These are phyloP conservation scores for Syngnathus floridae DNA, from an alignment of 2,113 vertebrate genomes.

Conservation along the genomic window DNA sequence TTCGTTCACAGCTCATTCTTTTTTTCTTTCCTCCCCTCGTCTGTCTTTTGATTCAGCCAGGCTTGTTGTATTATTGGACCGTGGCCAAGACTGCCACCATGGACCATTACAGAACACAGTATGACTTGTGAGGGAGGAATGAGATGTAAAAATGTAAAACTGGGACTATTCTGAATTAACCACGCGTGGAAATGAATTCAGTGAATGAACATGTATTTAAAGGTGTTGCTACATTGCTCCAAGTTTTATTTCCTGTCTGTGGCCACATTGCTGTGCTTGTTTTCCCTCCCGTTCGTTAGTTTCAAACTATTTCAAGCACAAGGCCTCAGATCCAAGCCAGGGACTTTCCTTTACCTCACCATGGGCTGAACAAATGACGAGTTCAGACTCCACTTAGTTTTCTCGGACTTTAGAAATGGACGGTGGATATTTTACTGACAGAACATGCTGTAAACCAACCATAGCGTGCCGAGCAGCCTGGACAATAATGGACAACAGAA, in stretches of 20 bases:
- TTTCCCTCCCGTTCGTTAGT: conserved; percentile 14
- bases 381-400: conserved; percentile 7
- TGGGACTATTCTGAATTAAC: conserved; percentile 19
- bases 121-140: conserved; percentile 14
- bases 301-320: conserved; percentile 40
- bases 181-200: conserved; percentile 14
- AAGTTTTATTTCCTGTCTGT: conserved; percentile 17
- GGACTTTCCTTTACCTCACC: conserved; percentile 55
- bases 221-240: conserved; percentile 8
- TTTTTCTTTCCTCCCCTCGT: conserved; percentile 12
- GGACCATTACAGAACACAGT: conserved; percentile 40
- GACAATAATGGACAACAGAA: too few species aligned
- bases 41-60: conserved; percentile 34
- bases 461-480: too few species aligned
- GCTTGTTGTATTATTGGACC: conserved; percentile 43
- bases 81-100: conserved; percentile 45
- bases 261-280: conserved; percentile 24
- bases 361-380: conserved; percentile 8
- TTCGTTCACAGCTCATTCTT: conserved; percentile 15
- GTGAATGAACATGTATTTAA: conserved; percentile 5
- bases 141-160: conserved; percentile 30
- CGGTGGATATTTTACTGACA: too few species aligned
- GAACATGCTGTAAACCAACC: too few species aligned
- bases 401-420: background rate
- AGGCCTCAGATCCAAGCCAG: conserved; percentile 33